phyloP scores from a whole-genome alignment of 2,113 vertebrate genomes.

The Harpagus bidentatus region DNA sequence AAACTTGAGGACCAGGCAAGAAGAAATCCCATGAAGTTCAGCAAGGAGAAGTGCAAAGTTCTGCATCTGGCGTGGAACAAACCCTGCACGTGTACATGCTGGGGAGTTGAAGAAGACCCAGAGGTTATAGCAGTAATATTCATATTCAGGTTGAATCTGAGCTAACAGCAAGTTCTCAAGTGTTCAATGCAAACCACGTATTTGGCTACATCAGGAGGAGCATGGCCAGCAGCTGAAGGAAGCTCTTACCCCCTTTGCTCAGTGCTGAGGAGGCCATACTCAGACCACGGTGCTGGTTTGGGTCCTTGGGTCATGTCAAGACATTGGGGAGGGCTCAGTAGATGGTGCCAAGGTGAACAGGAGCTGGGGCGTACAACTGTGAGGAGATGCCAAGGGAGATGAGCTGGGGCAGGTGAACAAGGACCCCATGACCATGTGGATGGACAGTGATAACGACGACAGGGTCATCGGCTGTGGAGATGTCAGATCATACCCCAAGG shows the following conservation, averaged over 20 bases:
- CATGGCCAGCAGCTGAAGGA: neutral
- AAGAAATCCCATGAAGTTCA: neutral
- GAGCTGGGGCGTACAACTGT: rapidly evolving
- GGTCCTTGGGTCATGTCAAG: neutral
- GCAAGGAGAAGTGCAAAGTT: neutral
- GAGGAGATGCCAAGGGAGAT: neutral
- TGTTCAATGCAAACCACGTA: neutral
- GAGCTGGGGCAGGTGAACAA: neutral
- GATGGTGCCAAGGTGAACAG: neutral
- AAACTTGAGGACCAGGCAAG: neutral
- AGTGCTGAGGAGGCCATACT: neutral
- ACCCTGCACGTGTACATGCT: rapidly evolving
- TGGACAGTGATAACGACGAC: rapidly evolving
- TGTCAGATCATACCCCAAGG: neutral
- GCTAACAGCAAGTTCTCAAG: neutral
- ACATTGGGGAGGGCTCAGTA: neutral
- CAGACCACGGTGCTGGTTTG: too few relatives aligned
- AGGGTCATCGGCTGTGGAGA: neutral
- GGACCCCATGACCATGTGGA: rapidly evolving
- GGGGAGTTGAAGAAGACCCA: neutral
- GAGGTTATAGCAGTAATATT: neutral
- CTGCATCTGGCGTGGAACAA: neutral
- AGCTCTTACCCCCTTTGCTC: neutral
- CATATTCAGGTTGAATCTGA: neutral
- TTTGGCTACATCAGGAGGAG: neutral